phyloP scores from a whole-genome alignment of 2,797 vertebrate species.

The Oreortyx pictus region DNA sequence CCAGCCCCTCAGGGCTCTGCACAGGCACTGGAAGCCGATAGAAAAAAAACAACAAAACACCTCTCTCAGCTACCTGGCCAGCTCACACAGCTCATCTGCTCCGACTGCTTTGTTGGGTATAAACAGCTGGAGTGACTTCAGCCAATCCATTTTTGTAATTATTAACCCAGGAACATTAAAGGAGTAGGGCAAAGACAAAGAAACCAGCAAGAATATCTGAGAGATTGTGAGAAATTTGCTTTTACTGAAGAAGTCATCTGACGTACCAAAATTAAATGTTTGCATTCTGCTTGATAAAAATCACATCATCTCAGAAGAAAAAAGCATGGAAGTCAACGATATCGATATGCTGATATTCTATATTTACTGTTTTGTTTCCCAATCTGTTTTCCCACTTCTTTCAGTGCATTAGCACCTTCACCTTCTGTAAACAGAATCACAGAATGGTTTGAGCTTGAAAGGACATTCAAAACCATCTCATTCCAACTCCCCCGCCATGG shows the following conservation, averaged over 20 bases:
- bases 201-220: background rate
- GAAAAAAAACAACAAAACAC: background rate
- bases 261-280: background rate
- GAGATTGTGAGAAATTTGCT: background rate
- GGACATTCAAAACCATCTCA: background rate
- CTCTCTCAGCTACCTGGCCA: background rate
- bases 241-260: background rate
- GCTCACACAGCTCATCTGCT: accelerated
- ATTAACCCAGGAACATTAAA: background rate
- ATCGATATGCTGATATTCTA: background rate
- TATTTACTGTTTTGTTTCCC: background rate
- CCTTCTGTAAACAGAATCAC: background rate
- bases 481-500: background rate
- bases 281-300: background rate
- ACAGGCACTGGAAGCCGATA: background rate
- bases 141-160: background rate
- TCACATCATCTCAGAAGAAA: background rate
- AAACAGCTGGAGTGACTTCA: background rate
- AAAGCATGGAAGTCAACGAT: background rate
- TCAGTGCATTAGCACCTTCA: background rate
- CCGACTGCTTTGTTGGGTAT: background rate
- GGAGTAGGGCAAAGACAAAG: background rate
- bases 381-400: background rate
- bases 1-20: background rate
- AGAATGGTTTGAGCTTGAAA: background rate